Conservation (phyloP, 2,888 invertebrate species). For the Drosophila kanekoi region DNA sequence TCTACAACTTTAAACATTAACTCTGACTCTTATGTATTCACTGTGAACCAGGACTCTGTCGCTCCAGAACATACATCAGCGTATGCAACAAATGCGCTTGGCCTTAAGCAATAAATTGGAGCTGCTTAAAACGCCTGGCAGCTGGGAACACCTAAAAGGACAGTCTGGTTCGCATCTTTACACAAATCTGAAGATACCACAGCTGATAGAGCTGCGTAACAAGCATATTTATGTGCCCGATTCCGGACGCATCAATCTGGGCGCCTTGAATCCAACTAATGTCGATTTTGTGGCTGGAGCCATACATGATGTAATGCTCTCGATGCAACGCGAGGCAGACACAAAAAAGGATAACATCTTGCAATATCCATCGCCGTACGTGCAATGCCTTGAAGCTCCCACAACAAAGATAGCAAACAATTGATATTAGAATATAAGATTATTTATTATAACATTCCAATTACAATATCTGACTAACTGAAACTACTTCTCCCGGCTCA, state of each 20-base stretch:
- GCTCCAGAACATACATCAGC: conserved; percentile 35
- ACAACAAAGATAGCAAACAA: background rate
- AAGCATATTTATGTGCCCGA: conserved; percentile 50
- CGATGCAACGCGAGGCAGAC: background rate
- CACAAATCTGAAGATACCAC: conserved; percentile 22
- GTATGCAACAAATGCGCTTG: conserved; percentile 30
- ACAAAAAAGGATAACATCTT: background rate
- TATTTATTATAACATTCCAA: background rate
- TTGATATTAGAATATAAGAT: background rate
- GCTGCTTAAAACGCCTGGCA: conserved; percentile 41
- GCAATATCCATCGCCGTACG: background rate
- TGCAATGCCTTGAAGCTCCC: background rate
- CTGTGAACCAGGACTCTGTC: conserved; percentile 17
- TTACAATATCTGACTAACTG: background rate
- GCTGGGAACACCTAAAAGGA: conserved; percentile 40
- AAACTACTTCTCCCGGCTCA: too few relatives aligned
- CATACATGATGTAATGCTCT: conserved; percentile 39
- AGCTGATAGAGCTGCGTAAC: conserved; percentile 31
- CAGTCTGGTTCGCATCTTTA: conserved; percentile 41
- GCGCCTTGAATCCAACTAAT: conserved; percentile 24
- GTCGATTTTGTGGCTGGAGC: conserved; percentile 44
- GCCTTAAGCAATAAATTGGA: conserved; percentile 30
- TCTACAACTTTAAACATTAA: too few relatives aligned
- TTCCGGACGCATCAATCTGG: conserved; percentile 52
- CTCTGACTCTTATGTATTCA: background rate